Evolutionary conservation across 2,888 invertebrate species (phyloP).

Genomic region (Charanyca ferruginea): DNA sequence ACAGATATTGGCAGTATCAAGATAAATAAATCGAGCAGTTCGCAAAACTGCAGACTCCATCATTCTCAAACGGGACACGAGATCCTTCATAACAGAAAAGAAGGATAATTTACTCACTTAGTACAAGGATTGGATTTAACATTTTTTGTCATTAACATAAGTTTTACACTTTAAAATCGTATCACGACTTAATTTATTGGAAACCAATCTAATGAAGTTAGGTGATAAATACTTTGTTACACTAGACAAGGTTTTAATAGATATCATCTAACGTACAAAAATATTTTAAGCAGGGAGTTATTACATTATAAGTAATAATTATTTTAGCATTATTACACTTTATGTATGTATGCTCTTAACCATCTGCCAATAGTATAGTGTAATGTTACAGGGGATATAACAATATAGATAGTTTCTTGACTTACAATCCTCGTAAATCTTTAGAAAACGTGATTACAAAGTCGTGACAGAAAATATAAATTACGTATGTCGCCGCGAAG

Average conservation of each 20-base stretch:
- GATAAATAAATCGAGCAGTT: slow-evolving; percentile 74
- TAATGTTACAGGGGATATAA: slow-evolving; percentile 53
- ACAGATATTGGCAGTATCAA: slow-evolving; percentile 78
- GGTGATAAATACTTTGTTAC: slow-evolving; percentile 50
- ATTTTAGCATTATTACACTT: slow-evolving; percentile 61
- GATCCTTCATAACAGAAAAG: slow-evolving; percentile 73
- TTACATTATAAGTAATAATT: slow-evolving; percentile 57
- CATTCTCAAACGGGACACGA: slow-evolving; percentile 67
- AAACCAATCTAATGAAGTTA: slow-evolving; percentile 54
- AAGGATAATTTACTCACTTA: slow-evolving; percentile 63
- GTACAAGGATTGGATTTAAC: slow-evolving; percentile 63
- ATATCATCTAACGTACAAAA: slow-evolving; percentile 61
- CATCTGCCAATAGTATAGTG: slow-evolving; percentile 58
- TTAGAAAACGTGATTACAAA: slow-evolving; percentile 56
- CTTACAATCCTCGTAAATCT: slow-evolving; percentile 49
- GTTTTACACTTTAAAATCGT: slow-evolving; percentile 57
- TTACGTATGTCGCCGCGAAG: slow-evolving; percentile 52
- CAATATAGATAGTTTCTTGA: slow-evolving; percentile 41
- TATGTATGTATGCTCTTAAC: slow-evolving; percentile 53
- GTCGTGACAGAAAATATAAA: slow-evolving; percentile 51
- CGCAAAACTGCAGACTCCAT: slow-evolving; percentile 77
- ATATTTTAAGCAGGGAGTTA: slow-evolving; percentile 51
- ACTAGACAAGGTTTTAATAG: slow-evolving; percentile 60
- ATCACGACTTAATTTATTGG: slow-evolving; percentile 60
- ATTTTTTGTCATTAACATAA: slow-evolving; percentile 56